These are phyloP conservation scores for Oedothorax gibbosus DNA, from an alignment of 1,140 invertebrate species.

Conservation along the genomic window DNA sequence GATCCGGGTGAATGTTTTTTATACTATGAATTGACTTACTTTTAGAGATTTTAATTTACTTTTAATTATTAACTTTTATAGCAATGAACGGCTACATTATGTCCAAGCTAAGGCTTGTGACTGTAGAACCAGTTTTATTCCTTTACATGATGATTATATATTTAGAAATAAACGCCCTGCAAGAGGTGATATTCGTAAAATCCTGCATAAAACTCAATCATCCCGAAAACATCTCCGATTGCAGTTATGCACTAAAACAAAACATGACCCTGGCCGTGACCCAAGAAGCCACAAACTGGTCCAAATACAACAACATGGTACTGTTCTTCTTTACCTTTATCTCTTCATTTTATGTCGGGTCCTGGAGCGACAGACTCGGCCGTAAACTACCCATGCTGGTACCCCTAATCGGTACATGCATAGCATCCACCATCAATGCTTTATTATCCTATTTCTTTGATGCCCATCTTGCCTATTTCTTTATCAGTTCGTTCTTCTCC, in stretches of 20 bases:
- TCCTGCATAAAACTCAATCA: constrained; percentile 66
- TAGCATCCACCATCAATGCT: constrained; percentile 81
- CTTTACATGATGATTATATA: constrained; percentile 71
- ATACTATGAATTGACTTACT: too few species aligned
- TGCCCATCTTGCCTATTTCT: constrained; percentile 66
- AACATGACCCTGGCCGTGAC: background rate
- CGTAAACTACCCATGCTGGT: constrained; percentile 86
- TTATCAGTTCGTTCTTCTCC: constrained; percentile 68
- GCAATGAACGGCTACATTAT: background rate
- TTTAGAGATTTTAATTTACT: too few species aligned
- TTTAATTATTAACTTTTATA: too few species aligned
- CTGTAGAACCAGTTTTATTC: constrained; percentile 72
- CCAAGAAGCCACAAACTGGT: constrained; percentile 12
- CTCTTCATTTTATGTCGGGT: constrained; percentile 71
- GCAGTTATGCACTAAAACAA: constrained; percentile 63
- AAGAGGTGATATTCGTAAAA: constrained; percentile 70
- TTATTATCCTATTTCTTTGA: constrained; percentile 74
- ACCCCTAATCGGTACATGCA: constrained; percentile 83
- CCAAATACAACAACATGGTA: constrained; percentile 66
- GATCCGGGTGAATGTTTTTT: too few species aligned
- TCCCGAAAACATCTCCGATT: constrained; percentile 64
- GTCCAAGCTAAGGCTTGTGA: constrained; percentile 61
- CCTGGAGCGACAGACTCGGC: constrained; percentile 79
- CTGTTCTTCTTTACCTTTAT: constrained; percentile 69
- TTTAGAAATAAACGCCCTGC: constrained; percentile 69